A percentile compares a stretch with the other conserved stretches of the same genome.
Evolutionary conservation across 2,113 vertebrate genomes (phyloP).

Genomic region (Myiozetetes cayanensis): DNA sequence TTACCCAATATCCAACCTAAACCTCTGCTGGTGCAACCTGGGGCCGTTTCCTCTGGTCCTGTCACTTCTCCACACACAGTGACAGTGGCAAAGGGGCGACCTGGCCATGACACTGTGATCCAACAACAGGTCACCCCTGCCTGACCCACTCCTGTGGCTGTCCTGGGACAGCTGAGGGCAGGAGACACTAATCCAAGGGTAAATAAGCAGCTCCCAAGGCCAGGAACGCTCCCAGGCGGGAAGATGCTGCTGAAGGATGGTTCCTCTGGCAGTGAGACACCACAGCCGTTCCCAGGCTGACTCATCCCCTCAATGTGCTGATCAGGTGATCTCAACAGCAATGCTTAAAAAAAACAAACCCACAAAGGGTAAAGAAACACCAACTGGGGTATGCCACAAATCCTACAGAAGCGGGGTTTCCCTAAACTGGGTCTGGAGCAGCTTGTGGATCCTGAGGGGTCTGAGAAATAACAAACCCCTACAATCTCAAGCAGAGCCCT

Average conservation of each 20-base stretch:
- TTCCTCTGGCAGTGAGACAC: background rate
- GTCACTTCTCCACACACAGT: background rate
- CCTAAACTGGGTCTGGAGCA: background rate
- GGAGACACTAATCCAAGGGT: background rate
- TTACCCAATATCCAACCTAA: background rate
- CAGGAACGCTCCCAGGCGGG: background rate
- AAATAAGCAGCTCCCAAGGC: background rate
- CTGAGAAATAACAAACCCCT: background rate
- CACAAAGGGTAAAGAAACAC: background rate
- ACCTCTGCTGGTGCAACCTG: background rate
- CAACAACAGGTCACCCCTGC: background rate
- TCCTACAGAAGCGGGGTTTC: background rate
- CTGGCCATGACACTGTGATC: background rate
- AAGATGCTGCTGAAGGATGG: background rate
- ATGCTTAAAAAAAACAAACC: background rate
- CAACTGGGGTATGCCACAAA: background rate
- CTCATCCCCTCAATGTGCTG: background rate
- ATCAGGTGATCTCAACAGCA: background rate
- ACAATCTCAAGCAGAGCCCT: background rate
- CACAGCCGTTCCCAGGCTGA: background rate
- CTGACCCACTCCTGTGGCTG: background rate
- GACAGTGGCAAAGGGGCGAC: background rate
- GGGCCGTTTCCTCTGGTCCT: background rate
- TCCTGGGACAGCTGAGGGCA: background rate
- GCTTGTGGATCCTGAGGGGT: background rate